Conservation (phyloP, 2,888 invertebrate genomes). For the Hololepta plana region DNA sequence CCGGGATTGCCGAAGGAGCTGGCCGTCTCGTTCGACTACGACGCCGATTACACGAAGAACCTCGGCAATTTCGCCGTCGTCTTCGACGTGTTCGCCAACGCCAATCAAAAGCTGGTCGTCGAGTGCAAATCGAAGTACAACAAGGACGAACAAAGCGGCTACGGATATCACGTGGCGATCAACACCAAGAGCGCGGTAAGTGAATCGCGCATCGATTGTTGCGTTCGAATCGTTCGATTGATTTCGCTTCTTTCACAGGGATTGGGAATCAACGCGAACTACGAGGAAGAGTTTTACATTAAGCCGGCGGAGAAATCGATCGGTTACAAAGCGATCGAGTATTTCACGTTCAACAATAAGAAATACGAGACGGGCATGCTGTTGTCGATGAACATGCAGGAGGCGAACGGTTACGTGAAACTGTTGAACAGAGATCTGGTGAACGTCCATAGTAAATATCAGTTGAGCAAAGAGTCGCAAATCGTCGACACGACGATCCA, state of each 20-base stretch:
- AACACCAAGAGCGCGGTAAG: constrained; percentile 29
- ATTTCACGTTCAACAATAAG: constrained; percentile 13
- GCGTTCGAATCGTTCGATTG: constrained; percentile 2
- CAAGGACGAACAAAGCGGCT: constrained; percentile 10
- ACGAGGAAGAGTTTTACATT: constrained; percentile 11
- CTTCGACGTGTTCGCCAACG: constrained; percentile 39
- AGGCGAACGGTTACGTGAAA: constrained; percentile 18
- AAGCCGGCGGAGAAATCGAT: constrained; percentile 11
- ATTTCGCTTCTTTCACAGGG: constrained; percentile 10
- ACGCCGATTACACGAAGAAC: constrained; percentile 24
- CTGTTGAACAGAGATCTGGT: constrained; percentile 33
- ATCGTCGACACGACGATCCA: constrained; percentile 32
- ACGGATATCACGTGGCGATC: constrained; percentile 27
- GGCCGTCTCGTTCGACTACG: constrained; percentile 22
- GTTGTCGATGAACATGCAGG: constrained; percentile 13
- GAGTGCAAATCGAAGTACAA: constrained; percentile 17
- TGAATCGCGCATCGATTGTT: too few species aligned
- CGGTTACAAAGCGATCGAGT: constrained; percentile 11
- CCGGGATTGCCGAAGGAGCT: constrained; percentile 40
- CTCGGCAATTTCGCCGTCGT: constrained; percentile 26
- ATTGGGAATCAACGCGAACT: constrained; percentile 17
- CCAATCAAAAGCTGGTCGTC: constrained; percentile 34
- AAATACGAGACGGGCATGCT: constrained; percentile 14
- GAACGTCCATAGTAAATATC: constrained; percentile 30
- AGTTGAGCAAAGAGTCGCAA: constrained; percentile 31